Evolutionary conservation across 2,113 vertebrate genomes (phyloP).

Genomic region (Lycaon pictus): DNA sequence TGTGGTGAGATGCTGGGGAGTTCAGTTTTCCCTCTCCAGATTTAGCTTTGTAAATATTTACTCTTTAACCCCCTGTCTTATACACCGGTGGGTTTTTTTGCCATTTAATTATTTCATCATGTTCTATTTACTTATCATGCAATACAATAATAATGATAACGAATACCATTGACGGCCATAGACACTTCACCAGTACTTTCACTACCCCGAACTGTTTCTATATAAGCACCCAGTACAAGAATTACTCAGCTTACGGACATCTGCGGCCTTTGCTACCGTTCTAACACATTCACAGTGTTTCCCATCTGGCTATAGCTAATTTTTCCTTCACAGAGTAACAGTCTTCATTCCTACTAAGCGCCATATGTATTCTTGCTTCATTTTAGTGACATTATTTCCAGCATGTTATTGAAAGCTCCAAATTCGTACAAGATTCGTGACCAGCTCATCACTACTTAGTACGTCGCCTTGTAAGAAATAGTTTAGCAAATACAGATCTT

Average conservation of each 20-base stretch:
- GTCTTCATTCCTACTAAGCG: not conserved
- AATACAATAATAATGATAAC: too few relatives aligned
- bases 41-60: not conserved
- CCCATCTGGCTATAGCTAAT: not conserved
- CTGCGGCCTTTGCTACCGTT: not conserved
- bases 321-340: not conserved
- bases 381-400: not conserved
- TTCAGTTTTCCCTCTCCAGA: not conserved
- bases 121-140: not conserved
- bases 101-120: not conserved
- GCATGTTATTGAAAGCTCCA: not conserved
- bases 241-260: fast-evolving
- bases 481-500: not conserved
- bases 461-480: not conserved
- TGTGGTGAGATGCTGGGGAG: not conserved
- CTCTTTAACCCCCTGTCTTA: not conserved
- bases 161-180: fast-evolving
- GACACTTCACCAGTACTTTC: not conserved
- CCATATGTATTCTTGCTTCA: not conserved
- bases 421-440: not conserved
- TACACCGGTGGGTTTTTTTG: not conserved
- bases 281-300: fast-evolving
- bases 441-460: not conserved
- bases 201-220: not conserved
- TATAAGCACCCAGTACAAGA: fast-evolving